Evolutionary conservation across 92 coral and sea anemone genomes (phyloP).

Genomic region (Desmophyllum pertusum): DNA sequence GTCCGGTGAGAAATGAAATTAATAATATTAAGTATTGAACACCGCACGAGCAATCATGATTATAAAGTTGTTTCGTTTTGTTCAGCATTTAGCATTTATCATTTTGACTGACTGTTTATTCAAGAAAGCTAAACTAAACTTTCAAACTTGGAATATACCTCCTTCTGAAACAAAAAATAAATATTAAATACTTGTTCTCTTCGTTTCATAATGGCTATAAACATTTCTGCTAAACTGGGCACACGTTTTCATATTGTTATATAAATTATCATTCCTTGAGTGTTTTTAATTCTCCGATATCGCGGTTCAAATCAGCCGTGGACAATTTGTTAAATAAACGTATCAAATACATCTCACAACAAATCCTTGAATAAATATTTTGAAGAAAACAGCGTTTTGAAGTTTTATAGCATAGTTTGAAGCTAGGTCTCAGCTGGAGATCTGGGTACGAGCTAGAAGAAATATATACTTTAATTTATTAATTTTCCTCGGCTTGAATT

Average conservation of each 20-base stretch:
- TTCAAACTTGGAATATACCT: background rate
- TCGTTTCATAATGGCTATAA: too few relatives aligned
- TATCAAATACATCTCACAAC: background rate
- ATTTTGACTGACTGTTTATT: too few relatives aligned
- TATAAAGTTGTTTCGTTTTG: background rate
- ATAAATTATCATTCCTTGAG: background rate
- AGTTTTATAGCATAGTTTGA: background rate
- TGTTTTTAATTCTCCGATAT: background rate
- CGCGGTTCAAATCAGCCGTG: background rate
- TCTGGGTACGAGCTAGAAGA: background rate
- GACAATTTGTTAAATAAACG: background rate
- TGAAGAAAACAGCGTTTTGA: background rate
- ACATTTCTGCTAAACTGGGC: too few relatives aligned
- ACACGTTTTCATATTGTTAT: background rate
- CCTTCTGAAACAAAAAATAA: too few relatives aligned
- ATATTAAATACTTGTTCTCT: too few relatives aligned
- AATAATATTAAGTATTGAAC: background rate
- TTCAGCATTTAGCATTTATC: too few relatives aligned
- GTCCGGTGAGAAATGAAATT: background rate
- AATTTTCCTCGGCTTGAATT: background rate
- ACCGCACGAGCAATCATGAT: background rate
- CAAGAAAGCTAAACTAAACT: background rate
- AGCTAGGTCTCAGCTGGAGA: background rate
- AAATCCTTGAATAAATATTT: constrained; percentile 6
- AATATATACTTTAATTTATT: background rate